These are phyloP conservation scores for Cyrtorhinus lividipennis DNA, from an alignment of 1,140 invertebrate genomes.

Conservation along the genomic window DNA sequence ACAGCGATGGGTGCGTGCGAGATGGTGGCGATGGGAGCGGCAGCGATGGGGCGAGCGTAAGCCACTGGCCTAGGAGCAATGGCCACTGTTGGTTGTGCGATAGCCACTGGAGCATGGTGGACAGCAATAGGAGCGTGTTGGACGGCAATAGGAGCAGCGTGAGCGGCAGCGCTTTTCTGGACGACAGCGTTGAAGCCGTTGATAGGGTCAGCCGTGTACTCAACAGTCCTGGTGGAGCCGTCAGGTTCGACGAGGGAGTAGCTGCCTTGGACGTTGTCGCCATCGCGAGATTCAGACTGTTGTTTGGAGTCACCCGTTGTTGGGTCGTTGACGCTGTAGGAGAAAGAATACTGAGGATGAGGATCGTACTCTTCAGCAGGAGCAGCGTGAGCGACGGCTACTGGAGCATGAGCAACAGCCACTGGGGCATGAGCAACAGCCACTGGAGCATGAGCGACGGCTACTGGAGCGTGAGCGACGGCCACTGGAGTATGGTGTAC, in stretches of 20 bases:
- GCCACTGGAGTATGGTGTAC: slow-evolving; percentile 11
- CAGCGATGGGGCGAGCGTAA: not conserved
- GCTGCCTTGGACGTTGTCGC: slow-evolving; percentile 9
- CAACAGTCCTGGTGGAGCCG: slow-evolving; percentile 26
- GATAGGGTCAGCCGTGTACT: slow-evolving; percentile 24
- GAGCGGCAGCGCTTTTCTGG: not conserved
- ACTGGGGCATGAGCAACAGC: slow-evolving; percentile 14
- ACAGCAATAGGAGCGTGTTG: slow-evolving; percentile 1
- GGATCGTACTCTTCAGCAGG: slow-evolving; percentile 24
- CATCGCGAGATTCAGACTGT: slow-evolving; percentile 27
- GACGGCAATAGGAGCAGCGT: not conserved
- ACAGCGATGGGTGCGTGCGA: not conserved
- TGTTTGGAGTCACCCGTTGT: slow-evolving; percentile 28
- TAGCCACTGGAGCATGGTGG: not conserved
- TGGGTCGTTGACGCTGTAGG: slow-evolving; percentile 29
- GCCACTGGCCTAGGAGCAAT: not conserved
- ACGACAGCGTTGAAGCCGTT: slow-evolving; percentile 1
- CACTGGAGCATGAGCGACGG: slow-evolving; percentile 6
- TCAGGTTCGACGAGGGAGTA: slow-evolving; percentile 26
- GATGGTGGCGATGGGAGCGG: not conserved
- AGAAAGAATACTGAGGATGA: slow-evolving; percentile 27
- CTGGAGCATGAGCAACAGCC: slow-evolving; percentile 19
- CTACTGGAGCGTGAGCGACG: slow-evolving; percentile 12
- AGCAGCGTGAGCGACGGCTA: slow-evolving; percentile 13
- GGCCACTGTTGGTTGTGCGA: not conserved